A percentile compares a stretch with the other conserved stretches of the same genome.
Evolutionary conservation across 2,113 vertebrate genomes (phyloP).

Genomic region (Heliornis fulica): DNA sequence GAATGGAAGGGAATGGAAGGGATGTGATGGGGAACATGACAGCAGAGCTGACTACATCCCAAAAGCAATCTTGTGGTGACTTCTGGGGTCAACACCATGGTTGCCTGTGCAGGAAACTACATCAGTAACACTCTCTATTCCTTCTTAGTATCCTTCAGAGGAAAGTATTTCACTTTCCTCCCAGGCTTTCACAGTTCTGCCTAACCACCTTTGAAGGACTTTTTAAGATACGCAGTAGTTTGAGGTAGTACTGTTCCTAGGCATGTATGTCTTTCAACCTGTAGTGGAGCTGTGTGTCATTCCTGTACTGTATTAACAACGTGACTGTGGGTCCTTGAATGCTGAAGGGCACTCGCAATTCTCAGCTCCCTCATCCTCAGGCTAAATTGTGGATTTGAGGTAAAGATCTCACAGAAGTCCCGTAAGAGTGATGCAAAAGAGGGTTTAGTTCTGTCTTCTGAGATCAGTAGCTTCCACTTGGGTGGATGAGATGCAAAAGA

Average conservation of each 20-base stretch:
- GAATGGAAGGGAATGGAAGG: background rate
- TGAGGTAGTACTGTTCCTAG: background rate
- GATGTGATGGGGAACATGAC: accelerated
- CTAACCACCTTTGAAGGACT: background rate
- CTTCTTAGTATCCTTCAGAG: background rate
- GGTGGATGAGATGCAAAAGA: background rate
- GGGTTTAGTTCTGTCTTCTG: background rate
- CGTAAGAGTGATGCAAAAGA: background rate
- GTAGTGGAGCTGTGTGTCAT: background rate
- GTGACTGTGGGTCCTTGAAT: background rate
- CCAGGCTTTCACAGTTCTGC: background rate
- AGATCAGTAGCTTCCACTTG: background rate
- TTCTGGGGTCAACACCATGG: background rate
- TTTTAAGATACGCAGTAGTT: background rate
- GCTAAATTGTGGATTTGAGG: background rate
- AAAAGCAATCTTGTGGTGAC: background rate
- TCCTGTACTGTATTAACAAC: background rate
- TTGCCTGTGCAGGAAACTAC: background rate
- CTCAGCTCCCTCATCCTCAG: background rate
- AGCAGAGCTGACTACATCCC: background rate
- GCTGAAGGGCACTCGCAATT: background rate
- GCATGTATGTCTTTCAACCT: background rate
- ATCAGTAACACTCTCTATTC: background rate
- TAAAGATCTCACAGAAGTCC: background rate
- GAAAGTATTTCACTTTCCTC: background rate